Evolutionary conservation across 2,113 vertebrate species (phyloP).

Genomic region (Syngnathoides biaculeatus): DNA sequence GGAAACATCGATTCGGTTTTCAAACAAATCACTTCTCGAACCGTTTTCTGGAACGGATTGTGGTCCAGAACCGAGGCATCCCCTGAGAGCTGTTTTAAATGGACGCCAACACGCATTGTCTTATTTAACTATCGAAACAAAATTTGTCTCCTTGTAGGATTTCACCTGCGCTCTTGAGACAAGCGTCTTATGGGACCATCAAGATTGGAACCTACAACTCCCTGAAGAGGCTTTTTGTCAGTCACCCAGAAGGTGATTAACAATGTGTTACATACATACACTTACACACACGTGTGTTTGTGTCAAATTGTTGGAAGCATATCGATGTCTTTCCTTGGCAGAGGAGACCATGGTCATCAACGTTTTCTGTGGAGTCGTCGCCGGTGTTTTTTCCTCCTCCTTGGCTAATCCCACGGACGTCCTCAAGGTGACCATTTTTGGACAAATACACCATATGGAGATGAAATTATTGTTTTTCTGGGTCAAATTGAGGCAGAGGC

Average conservation of each 20-base stretch:
- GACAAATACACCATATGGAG: not conserved
- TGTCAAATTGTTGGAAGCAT: not conserved
- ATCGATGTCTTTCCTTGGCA: conserved; percentile 53
- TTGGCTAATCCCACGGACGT: conserved; percentile 95
- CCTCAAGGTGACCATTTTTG: conserved; percentile 80
- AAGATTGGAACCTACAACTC: conserved; percentile 98
- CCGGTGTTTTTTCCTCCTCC: conserved; percentile 90
- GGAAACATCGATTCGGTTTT: no score
- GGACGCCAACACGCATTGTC: no score
- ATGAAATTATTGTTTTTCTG: not conserved
- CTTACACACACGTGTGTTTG: not conserved
- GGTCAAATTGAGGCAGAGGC: no score
- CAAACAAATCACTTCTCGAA: no score
- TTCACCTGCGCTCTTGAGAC: conserved; percentile 86
- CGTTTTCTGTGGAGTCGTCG: conserved; percentile 93
- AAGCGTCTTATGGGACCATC: conserved; percentile 95
- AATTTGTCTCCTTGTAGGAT: conserved; percentile 71
- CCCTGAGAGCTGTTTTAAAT: not conserved
- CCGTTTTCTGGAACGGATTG: no score
- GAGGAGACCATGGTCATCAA: conserved; percentile 95
- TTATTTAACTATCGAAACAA: not conserved
- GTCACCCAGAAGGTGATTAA: conserved; percentile 83
- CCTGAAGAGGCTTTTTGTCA: conserved; percentile 89
- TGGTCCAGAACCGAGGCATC: no score
- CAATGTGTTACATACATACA: not conserved